A percentile compares a stretch with the other conserved stretches of the same genome.
Evolutionary conservation across 2,888 invertebrate genomes (phyloP).

Genomic region (Apoda limacodes): DNA sequence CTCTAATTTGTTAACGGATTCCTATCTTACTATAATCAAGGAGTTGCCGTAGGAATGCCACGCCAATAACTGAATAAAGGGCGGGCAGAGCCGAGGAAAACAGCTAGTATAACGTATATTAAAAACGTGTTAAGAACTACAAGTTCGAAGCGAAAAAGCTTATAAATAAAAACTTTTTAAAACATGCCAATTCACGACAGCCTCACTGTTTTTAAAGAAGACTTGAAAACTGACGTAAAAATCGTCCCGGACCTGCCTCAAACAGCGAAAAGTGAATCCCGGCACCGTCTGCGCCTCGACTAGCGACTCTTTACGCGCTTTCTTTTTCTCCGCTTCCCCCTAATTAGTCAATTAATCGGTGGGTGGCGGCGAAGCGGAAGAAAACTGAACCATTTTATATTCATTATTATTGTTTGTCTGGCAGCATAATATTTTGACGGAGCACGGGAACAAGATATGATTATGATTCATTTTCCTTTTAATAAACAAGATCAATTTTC

Average conservation of each 20-base stretch:
- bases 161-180: neutral
- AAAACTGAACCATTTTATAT: constrained; percentile 8
- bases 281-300: constrained; percentile 23
- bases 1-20: too few species aligned
- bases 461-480: too few species aligned
- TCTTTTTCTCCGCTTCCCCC: constrained; percentile 41
- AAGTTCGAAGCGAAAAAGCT: constrained; percentile 13
- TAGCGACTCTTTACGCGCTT: constrained; percentile 27
- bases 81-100: too few species aligned
- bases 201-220: constrained; percentile 34
- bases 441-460: too few species aligned
- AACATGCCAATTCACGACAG: constrained; percentile 29
- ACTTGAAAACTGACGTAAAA: constrained; percentile 64
- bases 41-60: too few species aligned
- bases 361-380: constrained; percentile 17
- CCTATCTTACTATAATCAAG: too few species aligned
- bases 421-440: too few species aligned
- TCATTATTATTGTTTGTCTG: too few species aligned
- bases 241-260: constrained; percentile 62
- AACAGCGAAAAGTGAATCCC: constrained; percentile 38
- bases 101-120: too few species aligned
- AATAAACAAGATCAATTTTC: too few species aligned
- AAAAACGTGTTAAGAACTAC: too few species aligned
- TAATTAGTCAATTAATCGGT: constrained; percentile 60
- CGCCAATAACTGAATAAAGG: too few species aligned